Percentiles rank a stretch among this genome's conserved stretches.
phyloP scores from a whole-genome alignment of 1,140 invertebrate genomes.

The Pomacea maculata region DNA sequence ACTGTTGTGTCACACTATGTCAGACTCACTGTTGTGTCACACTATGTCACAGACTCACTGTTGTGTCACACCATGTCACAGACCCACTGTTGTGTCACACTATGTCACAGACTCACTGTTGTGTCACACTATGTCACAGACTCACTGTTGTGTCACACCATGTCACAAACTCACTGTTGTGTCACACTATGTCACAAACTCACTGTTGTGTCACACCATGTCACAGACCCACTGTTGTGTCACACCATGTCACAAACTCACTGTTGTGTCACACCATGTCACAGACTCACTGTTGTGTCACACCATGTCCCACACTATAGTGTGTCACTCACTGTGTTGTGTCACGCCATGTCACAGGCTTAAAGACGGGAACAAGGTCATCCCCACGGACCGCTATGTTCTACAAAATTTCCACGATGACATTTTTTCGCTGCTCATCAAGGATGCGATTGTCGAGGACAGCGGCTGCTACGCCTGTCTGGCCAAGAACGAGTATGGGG shows the following conservation, averaged over 20 bases:
- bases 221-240: too few species aligned
- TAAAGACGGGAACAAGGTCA: conserved; percentile 84
- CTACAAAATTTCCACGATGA: conserved; percentile 94
- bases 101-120: too few species aligned
- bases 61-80: too few species aligned
- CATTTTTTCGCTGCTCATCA: conserved; percentile 82
- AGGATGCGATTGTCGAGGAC: conserved; percentile 72
- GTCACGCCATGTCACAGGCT: conserved; percentile 68
- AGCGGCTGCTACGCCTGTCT: conserved; percentile 70
- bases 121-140: not conserved
- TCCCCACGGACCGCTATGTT: conserved; percentile 83
- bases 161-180: not conserved
- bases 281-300: conserved; percentile 70
- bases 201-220: too few species aligned
- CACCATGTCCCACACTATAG: too few species aligned
- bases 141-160: not conserved
- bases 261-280: not conserved
- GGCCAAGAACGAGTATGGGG: conserved; percentile 71
- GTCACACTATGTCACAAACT: not conserved
- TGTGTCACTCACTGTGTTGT: too few species aligned
- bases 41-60: too few species aligned
- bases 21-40: too few species aligned
- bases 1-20: too few species aligned
- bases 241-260: too few species aligned
- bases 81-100: too few species aligned